Conservation (phyloP, 2,888 invertebrate genomes). For the Lymantria dispar region DNA sequence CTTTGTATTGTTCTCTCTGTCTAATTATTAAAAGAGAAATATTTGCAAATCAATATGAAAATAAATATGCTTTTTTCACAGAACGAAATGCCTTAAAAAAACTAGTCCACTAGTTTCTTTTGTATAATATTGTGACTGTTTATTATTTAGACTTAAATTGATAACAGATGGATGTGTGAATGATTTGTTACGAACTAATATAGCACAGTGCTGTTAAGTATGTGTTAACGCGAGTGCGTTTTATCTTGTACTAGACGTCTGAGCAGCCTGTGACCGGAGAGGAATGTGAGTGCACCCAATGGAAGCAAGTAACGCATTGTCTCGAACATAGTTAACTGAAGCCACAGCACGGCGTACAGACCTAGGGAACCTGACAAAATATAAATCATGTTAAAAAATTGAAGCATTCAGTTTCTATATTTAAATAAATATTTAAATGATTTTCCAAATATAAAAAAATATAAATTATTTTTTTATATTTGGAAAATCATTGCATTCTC, state of each 20-base stretch:
- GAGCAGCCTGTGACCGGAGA: conserved; percentile 95
- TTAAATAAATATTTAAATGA: too few species aligned
- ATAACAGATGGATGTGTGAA: neutral
- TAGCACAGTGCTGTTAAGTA: neutral
- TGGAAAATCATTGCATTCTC: too few species aligned
- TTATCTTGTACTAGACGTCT: conserved; percentile 86
- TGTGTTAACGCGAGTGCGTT: conserved; percentile 22
- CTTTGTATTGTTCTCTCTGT: too few species aligned
- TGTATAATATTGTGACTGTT: too few species aligned
- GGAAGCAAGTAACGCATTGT: conserved; percentile 94
- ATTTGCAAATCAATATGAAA: too few species aligned
- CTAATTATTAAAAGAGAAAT: too few species aligned
- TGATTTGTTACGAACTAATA: neutral
- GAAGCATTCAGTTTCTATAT: neutral
- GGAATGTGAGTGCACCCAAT: conserved; percentile 94
- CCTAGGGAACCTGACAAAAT: conserved; percentile 87
- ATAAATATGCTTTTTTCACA: too few species aligned
- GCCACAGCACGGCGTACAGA: conserved; percentile 96
- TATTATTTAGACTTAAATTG: too few species aligned
- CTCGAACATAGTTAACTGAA: conserved; percentile 97
- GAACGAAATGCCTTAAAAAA: too few species aligned
- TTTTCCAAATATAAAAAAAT: too few species aligned
- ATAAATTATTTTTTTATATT: too few species aligned
- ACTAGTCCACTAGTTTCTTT: too few species aligned
- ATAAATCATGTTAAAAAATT: neutral